Evolutionary conservation across 2,888 invertebrate species (phyloP), one percentile per base, ranked within the genome.

Genomic region (Watsonalla binaria): DNA sequence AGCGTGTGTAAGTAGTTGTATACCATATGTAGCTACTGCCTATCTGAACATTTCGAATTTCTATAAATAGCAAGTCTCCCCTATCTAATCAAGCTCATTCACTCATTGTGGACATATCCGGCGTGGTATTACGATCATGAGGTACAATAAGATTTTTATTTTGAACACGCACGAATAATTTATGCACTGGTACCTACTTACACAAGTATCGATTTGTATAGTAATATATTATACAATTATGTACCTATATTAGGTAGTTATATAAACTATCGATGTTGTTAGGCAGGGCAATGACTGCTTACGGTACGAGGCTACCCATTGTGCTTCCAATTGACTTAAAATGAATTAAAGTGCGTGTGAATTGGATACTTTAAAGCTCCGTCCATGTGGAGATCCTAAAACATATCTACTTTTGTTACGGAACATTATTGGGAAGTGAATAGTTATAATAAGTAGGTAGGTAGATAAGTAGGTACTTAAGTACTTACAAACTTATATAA

Each of bases 211-310:
- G 9, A 37, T 9, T 37, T 4, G 6, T 37, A 6, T 9, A 5
- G 9, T 8, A 37, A 37, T 6, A 37, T 37, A 37, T 37, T 37
- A 37, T 37, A 37, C 6, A 37, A 37, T 37, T 37, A 24, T 24
- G 4, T 24, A 24, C 24, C 24, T 24, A 24, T 37, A 37, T 37
- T 37, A 8, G 6, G 37, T 37, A 37, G 37, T 7, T 37, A 37
- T 37, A 7, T 37, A 11, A 52, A 50, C 50, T 37, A 54, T 55
- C 56, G 54, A 57, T 52, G 54, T 50, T 56, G 49, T 45, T 54
- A 51, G 57, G 54, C 56, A 65, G 71, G 75, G 52, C 74, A 74
- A 64, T 74, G 77, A 74, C 77, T 72, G 62, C 56, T 65, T 59
- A 58, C 66, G 64, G 68, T 68, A 67, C 66, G 65, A 54, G 50